Base-by-base conservation (phyloP, 2,888 invertebrate genomes). In the Ormyrus pomaceus region DNA sequence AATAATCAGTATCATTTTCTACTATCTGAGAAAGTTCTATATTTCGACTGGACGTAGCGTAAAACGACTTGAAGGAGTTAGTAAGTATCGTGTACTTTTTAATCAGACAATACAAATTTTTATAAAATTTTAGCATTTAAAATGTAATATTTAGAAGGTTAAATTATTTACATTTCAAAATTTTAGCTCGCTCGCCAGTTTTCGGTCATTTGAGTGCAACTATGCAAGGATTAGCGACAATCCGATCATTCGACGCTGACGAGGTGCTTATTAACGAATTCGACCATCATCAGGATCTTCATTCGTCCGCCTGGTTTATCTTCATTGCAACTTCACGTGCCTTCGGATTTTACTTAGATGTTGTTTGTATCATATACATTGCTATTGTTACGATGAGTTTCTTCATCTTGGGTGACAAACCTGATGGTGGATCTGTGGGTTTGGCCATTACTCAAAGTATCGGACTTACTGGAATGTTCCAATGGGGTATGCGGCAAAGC, bases 401-500 rank as follows among this genome's bases (percentile, higher is more conserved):
- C 91, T 94, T 98, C 75, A 89, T 96, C 0, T 92, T 93, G 50
- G 84, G 85, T 3, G 83, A 82, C 7, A 77, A 83, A 13, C 90
- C 91, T 0, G 87, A 93, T 82, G 95, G 95, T 19, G 96, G 96
- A 51, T 94, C 94, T 87, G 95, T 96, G 5, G 96, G 96, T 48
- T 89, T 96, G 76, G 95, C 95, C 10, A 95, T 96, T 73, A 96
- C 96, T 0, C 95, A 96, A 88, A 94, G 95, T n/a, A 94, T 96
- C 91, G 94, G 94, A 0, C 92, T 96, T 78, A 95, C 95, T 0
- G 95, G 96, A 9, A 94, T 95, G 94, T 94, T 95, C 90, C 95
- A 95, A 87, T 98, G 97, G 97, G 97, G 97, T 48, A 96, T 98
- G 94, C 92, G 98, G 9, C 98, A 98, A 90, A 96, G 97, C 85